Base-by-base conservation (phyloP, 2,113 vertebrate species). In the Mobula birostris region DNA sequence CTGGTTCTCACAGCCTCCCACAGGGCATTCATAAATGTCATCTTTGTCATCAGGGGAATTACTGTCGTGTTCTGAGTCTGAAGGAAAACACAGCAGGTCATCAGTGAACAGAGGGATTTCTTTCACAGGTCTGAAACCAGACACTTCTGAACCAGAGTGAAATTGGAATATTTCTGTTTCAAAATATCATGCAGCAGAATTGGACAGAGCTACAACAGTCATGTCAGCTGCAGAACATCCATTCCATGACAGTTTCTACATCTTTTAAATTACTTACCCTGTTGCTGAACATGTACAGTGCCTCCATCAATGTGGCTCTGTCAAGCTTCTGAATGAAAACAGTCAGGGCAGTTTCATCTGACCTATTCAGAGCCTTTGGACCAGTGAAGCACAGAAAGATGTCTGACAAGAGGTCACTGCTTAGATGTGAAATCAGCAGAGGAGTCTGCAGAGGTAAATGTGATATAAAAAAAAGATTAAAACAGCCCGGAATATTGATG, bases 21-120 rank as follows among this genome's bases (percentile, higher is more conserved):
- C 90, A 92, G 21, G 32, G 66, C 90, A 70, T 92, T 92, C 63
- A 92, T 9, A 66, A 92, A 92, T 1, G 90, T 92, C 6, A 40
- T 92, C 66, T 92, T 92, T 40, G 66, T 72, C 36, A 72, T 72
- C 90, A 92, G 32, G 21, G 66, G 66, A 72, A 92, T 92, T 72
- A 32, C 17, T 40, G 90, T 70, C 21, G 36, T 24, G 32, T 92
- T 72, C 36, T 24, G 36, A 32, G 90, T 92, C 90, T 92, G 90
- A 92, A 92, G 72, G 32, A 92, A 32, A 68, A 29, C 63, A 70
- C 61, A n/a, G 72, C 21, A 72, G 40, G 29, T 17, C 7, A 15
- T 40, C n/a, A 72, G 21, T 92, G 17, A 72, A 1, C 8, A 72
- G 40, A 12, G 68, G 24, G 32, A 24, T 72, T n/a, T 2, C 36